These are phyloP conservation scores for Cheirogaleus major DNA, from an alignment of 2,797 vertebrate species.

Conservation along the genomic window DNA sequence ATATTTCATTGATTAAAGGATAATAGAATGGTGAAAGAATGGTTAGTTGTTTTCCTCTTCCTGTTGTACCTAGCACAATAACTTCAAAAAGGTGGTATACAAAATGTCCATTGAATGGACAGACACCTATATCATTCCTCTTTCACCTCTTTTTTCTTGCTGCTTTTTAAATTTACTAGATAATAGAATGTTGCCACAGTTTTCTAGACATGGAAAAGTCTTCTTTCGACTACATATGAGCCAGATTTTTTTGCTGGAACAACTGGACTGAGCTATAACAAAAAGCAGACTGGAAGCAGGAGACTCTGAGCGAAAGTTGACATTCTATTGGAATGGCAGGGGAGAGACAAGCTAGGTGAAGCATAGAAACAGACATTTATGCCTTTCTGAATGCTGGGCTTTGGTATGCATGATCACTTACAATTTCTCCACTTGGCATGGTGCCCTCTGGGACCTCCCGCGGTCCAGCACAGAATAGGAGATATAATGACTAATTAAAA, in stretches of 20 bases:
- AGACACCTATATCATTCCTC: background rate
- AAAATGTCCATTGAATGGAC: background rate
- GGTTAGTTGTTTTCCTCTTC: background rate
- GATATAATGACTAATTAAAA: background rate
- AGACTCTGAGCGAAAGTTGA: background rate
- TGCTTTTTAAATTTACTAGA: constrained; percentile 29
- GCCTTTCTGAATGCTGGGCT: constrained; percentile 10
- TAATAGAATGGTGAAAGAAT: background rate
- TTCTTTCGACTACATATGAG: background rate
- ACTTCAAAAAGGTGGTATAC: background rate
- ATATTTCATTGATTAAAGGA: constrained; percentile 14
- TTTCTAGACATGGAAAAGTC: constrained; percentile 34
- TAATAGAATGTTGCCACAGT: background rate
- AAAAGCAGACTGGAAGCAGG: constrained; percentile 10
- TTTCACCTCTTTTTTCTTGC: background rate
- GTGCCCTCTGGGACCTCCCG: background rate
- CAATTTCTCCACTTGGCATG: background rate
- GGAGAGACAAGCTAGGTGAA: background rate
- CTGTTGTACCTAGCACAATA: background rate
- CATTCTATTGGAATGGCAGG: constrained; percentile 11
- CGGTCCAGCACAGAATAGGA: background rate
- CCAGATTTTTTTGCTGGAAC: background rate
- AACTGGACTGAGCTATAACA: constrained; percentile 14
- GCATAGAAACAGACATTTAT: background rate
- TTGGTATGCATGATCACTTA: background rate